Conservation (phyloP, 2,888 invertebrate species). For the Podabrus alpinus region DNA sequence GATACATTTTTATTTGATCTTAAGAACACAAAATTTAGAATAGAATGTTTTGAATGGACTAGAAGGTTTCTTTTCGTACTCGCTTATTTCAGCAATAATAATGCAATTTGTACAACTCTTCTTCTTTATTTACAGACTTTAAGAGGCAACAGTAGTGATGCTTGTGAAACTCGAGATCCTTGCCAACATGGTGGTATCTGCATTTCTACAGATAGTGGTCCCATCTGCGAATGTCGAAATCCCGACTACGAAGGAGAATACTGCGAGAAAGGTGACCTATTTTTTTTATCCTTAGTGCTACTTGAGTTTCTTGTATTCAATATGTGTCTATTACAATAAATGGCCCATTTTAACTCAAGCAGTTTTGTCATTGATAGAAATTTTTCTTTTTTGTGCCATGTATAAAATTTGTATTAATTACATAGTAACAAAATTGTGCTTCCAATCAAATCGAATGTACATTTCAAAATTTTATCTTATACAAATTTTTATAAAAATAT, state of each 20-base stretch:
- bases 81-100: not conserved
- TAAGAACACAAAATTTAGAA: not conserved
- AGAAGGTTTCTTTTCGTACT: not conserved
- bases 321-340: not conserved
- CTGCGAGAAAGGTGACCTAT: constrained; percentile 86
- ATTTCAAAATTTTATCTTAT: not conserved
- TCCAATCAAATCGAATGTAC: not conserved
- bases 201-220: constrained; percentile 93
- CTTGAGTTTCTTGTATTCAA: not conserved
- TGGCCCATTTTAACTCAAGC: not conserved
- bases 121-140: constrained; percentile 51
- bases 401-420: not conserved
- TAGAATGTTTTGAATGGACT: not conserved
- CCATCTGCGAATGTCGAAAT: constrained; percentile 92
- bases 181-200: constrained; percentile 95
- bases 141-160: constrained; percentile 75
- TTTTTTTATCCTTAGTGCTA: not conserved
- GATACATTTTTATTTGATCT: not conserved
- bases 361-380: not conserved
- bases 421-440: not conserved
- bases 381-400: not conserved
- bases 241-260: constrained; percentile 91
- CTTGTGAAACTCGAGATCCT: constrained; percentile 86
- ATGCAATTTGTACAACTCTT: constrained; percentile 7
- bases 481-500: not conserved